phyloP scores from a whole-genome alignment of 2,797 vertebrate species.

The Gadopsis bispinosus region DNA sequence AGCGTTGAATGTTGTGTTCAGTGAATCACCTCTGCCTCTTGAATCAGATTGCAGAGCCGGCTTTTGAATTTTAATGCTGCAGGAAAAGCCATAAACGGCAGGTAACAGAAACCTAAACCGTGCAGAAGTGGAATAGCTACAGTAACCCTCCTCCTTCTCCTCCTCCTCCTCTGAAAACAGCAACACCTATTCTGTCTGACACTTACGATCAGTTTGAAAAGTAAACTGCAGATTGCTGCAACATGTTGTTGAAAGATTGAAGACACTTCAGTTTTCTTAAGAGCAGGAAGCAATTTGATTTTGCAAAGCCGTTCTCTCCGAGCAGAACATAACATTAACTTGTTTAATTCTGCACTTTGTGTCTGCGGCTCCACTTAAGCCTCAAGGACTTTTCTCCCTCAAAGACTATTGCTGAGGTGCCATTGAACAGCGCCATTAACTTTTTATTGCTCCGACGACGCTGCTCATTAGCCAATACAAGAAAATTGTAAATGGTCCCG shows the following conservation, averaged over 20 bases:
- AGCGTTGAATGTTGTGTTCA: background rate
- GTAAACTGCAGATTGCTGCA: slow-evolving; percentile 11
- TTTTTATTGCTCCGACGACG: slow-evolving; percentile 15
- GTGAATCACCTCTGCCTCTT: slow-evolving; percentile 26
- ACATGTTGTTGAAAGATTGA: background rate
- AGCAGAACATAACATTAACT: background rate
- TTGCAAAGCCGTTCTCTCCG: background rate
- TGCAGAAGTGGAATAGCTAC: slow-evolving; percentile 16
- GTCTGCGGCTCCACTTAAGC: slow-evolving; percentile 1
- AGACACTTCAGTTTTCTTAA: too few relatives aligned
- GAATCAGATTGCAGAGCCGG: slow-evolving; percentile 9
- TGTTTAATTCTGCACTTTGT: background rate
- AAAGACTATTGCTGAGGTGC: background rate
- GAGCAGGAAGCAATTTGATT: background rate
- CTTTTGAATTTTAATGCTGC: slow-evolving; percentile 54
- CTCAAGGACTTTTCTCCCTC: background rate
- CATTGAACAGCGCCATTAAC: slow-evolving; percentile 23
- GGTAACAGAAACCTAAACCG: slow-evolving; percentile 30
- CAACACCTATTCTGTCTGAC: background rate
- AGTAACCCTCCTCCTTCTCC: too few relatives aligned
- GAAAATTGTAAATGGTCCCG: background rate
- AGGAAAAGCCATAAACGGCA: slow-evolving; percentile 22
- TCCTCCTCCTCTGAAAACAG: slow-evolving; percentile 18
- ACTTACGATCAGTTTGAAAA: background rate
- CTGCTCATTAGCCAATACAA: background rate